Base-by-base conservation (phyloP, 2,113 vertebrate genomes). In the Todiramphus saurophagus region DNA sequence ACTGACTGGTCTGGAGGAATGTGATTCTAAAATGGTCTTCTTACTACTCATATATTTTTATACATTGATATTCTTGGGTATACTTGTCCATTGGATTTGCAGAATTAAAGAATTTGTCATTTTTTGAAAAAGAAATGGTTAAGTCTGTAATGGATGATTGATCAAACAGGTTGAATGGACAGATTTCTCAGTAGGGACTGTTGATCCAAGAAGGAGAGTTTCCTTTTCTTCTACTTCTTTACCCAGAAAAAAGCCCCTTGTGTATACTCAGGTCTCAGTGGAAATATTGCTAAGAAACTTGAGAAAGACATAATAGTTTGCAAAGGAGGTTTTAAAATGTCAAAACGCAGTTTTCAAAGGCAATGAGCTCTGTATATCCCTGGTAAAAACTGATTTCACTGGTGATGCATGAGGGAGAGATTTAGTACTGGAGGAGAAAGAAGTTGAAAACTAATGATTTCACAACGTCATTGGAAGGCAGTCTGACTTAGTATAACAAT, bases 321-420 rank as follows among this genome's bases (percentile, higher is more conserved):
- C 87, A 97, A 96, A 97, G 91, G 93, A 94, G 78, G 66, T 90
- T 96, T 97, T 95, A 95, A 97, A 97, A 96, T 93, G 56, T 81
- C 81, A 96, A 98, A 97, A 50, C 81, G 94, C 27, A 11, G 23
- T 96, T 95, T 96, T 97, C 72, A 94, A 94, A 96, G 56, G 84
- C 81, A 96, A 66, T 81, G 56, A 90, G 73, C 85, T 87, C 89
- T 77, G 79, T 92, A 78, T 83, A 97, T 93, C 77, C 27, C 21
- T 53, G 17, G 41, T 6, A 83, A 83, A 79, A 80, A 76, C 19
- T 73, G 58, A 15, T 75, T 84, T 91, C 44, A 69, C 21, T 56
- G 51, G 31, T 51, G 35, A 13, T 78, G 21, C 27, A 79, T 43
- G 17, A 72, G n/a, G 25, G 48, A 85, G 66, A 75, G 18, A 59